Evolutionary conservation across 2,113 vertebrate species (phyloP), one percentile per base, ranked within the genome.

Genomic region (Aegithalos caudatus): DNA sequence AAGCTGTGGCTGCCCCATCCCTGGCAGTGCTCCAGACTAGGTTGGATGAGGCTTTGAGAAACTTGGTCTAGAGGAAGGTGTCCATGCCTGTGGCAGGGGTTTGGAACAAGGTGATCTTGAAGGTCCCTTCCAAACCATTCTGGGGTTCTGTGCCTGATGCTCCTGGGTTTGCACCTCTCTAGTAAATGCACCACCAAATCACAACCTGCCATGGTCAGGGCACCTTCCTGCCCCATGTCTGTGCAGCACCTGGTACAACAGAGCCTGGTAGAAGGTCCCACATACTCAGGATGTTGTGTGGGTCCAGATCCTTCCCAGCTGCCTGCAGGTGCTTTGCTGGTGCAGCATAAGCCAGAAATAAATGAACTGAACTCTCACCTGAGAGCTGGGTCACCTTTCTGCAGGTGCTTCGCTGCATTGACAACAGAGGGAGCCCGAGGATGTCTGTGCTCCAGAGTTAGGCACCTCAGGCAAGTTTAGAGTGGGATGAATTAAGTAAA

Each of bases 361-460:
- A 82, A 54, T 10, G 4, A 54, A 40, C 18, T 4, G 19, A 86
- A 6, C 17, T 1, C 76, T 92, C 82, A 77, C 67, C 90, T 77
- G 76, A 54, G 61, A 51, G 45, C 57, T 38, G 70, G 57, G 35
- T 84, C 80, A 93, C 80, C 64, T 95, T 90, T 90, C 70, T 74
- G 64, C 92, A 84, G 94, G 83, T 94, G 82, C 92, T 95, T 93
- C 4, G 0, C 60, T 94, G 76, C 92, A 92, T 44, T 1, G 9
- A 94, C 95, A 96, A 95, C 91, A 97, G 96, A 96, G 96, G 96
- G 95, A 97, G 96, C 94, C 92, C 88, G 2, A 94, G 91, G 64
- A 94, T 86, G 88, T 8, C 47, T 62, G 51, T 88, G 76, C 92
- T 93, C 27, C 76, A 23, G 42, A 58, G 42, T 2, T 66, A 22